These are phyloP conservation scores for Hypena proboscidalis DNA, from an alignment of 2,888 invertebrate genomes.

Conservation along the genomic window DNA sequence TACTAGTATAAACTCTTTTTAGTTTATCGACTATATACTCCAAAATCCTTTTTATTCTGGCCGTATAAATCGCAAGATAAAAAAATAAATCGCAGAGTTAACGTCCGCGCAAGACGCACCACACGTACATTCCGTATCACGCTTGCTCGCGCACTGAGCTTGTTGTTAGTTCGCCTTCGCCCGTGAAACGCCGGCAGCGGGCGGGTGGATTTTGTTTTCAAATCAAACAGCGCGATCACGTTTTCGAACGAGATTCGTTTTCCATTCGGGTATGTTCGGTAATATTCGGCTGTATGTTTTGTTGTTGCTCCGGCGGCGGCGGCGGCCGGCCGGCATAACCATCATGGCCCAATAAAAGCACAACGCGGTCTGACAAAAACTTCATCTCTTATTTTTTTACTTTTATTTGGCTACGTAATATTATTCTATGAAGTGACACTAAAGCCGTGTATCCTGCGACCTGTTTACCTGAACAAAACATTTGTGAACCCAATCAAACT, in stretches of 20 bases:
- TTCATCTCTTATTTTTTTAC: not conserved
- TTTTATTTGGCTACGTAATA: not conserved
- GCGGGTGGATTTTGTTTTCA: slow-evolving; percentile 77
- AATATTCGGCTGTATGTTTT: slow-evolving; percentile 64
- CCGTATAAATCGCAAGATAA: slow-evolving; percentile 78
- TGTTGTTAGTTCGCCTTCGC: slow-evolving; percentile 45
- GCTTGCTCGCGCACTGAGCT: slow-evolving; percentile 84
- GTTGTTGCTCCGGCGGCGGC: slow-evolving; percentile 57
- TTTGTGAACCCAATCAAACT: too few relatives aligned
- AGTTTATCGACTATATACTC: slow-evolving; percentile 76
- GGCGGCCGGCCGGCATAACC: slow-evolving; percentile 49
- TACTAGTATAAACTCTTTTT: slow-evolving; percentile 69
- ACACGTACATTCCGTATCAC: slow-evolving; percentile 85
- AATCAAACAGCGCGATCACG: slow-evolving; percentile 79
- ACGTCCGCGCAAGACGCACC: slow-evolving; percentile 85
- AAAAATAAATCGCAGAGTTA: slow-evolving; percentile 81
- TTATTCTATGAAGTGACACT: too few relatives aligned
- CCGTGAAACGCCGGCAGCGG: slow-evolving; percentile 50
- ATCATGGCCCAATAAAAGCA: not conserved
- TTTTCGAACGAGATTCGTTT: slow-evolving; percentile 79
- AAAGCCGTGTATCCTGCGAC: too few relatives aligned
- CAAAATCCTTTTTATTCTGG: slow-evolving; percentile 76
- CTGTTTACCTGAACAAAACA: too few relatives aligned
- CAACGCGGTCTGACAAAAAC: not conserved
- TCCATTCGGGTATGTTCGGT: slow-evolving; percentile 66